Conservation (phyloP, 2,797 vertebrate genomes). For the Syndactyla subalaris region DNA sequence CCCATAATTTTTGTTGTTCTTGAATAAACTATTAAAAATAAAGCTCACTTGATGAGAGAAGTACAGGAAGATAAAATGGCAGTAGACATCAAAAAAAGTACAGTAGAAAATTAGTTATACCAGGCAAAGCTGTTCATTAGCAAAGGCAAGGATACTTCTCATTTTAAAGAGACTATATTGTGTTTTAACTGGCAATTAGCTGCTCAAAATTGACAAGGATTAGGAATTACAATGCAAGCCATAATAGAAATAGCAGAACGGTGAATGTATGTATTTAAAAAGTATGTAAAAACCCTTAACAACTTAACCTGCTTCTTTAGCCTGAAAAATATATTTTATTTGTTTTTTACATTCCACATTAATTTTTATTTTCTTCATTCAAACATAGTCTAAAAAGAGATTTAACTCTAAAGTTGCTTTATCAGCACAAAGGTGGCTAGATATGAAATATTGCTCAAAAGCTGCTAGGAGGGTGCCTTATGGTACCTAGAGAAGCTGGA, state of each 20-base stretch:
- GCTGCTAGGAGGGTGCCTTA: background rate
- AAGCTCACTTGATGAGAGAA: background rate
- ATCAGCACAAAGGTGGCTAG: background rate
- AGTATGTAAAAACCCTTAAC: background rate
- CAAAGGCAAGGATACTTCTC: background rate
- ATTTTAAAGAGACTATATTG: background rate
- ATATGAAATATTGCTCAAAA: slow-evolving; percentile 17
- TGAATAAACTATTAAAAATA: background rate
- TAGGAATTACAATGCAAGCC: slow-evolving; percentile 61
- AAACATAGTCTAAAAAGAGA: background rate
- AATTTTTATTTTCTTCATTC: slow-evolving; percentile 28
- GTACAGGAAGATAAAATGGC: background rate
- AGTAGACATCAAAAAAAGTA: background rate
- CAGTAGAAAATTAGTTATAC: background rate
- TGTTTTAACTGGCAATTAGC: background rate
- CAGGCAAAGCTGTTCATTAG: background rate
- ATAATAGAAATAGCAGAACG: slow-evolving; percentile 50
- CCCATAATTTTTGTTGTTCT: background rate
- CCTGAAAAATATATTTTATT: background rate
- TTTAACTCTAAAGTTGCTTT: background rate
- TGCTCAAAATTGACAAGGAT: background rate
- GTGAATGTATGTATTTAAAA: background rate
- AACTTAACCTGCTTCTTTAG: background rate
- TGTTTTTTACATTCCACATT: background rate
- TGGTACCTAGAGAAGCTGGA: background rate